Percentiles rank a stretch among this genome's conserved stretches.
phyloP scores from a whole-genome alignment of 2,797 vertebrate genomes.

The Neoniphon sammara region DNA sequence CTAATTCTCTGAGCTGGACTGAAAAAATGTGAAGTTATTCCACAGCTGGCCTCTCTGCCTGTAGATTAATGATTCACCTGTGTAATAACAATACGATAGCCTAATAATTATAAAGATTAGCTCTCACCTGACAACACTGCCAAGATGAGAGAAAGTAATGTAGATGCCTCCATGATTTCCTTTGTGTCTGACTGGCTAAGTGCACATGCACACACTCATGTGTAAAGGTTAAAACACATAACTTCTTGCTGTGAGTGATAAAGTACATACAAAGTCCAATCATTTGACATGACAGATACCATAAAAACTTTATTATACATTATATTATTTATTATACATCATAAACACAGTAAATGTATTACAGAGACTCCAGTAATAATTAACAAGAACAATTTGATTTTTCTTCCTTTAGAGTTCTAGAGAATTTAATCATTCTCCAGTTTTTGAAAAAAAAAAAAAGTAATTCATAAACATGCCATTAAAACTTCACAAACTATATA shows the following conservation, averaged over 20 bases:
- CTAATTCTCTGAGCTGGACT: too few relatives aligned
- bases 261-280: slow-evolving; percentile 46
- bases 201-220: neutral
- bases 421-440: too few relatives aligned
- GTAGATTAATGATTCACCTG: slow-evolving; percentile 32
- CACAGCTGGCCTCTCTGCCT: slow-evolving; percentile 5
- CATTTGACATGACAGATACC: slow-evolving; percentile 3
- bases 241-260: neutral
- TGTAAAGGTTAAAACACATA: slow-evolving; percentile 10
- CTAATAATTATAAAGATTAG: slow-evolving; percentile 17
- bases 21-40: neutral
- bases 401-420: too few relatives aligned
- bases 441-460: too few relatives aligned
- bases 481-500: too few relatives aligned
- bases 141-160: slow-evolving; percentile 1
- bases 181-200: neutral
- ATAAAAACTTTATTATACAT: too few relatives aligned
- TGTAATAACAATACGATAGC: slow-evolving; percentile 1
- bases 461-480: too few relatives aligned
- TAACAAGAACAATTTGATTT: neutral
- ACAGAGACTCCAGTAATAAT: slow-evolving; percentile 12
- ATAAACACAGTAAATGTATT: slow-evolving; percentile 11
- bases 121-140: slow-evolving; percentile 3
- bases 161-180: neutral
- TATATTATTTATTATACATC: slow-evolving; percentile 26